Conservation (phyloP, 2,888 invertebrate species). For the Drosophila affinis region DNA sequence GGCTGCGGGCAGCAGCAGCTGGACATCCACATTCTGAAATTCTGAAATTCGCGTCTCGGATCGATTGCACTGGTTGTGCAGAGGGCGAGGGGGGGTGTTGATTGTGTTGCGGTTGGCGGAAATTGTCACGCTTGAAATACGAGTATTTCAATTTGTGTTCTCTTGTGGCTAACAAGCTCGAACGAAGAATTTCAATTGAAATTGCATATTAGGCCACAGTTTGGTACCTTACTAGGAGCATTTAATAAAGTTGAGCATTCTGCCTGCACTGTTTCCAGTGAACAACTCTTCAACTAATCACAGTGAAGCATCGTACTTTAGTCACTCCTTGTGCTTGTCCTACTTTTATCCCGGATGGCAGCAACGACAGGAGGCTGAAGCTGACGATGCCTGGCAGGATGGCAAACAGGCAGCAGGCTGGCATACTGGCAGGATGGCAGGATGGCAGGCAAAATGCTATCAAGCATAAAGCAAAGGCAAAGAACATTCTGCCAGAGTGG, state of each 20-base stretch:
- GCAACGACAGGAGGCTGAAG: slow-evolving; percentile 28
- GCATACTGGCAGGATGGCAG: slow-evolving; percentile 4
- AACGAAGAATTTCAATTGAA: slow-evolving; percentile 1
- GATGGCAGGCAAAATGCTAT: slow-evolving; percentile 47
- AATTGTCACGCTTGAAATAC: slow-evolving; percentile 9
- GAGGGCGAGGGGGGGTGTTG: neutral
- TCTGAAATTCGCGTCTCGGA: slow-evolving; percentile 51
- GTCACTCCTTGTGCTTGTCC: slow-evolving; percentile 21
- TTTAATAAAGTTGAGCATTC: neutral
- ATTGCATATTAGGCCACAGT: no score
- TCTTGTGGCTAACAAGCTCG: neutral
- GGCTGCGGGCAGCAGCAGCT: slow-evolving; percentile 26
- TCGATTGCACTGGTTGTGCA: slow-evolving; percentile 12
- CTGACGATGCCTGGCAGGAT: slow-evolving; percentile 35
- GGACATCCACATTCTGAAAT: slow-evolving; percentile 45
- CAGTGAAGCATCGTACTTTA: slow-evolving; percentile 42
- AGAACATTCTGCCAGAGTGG: slow-evolving; percentile 32
- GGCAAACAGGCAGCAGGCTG: slow-evolving; percentile 25
- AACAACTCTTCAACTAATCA: slow-evolving; percentile 48
- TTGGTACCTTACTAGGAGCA: neutral
- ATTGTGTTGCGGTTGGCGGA: neutral
- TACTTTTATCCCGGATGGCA: slow-evolving; percentile 17
- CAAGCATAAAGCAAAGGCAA: slow-evolving; percentile 55
- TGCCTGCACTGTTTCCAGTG: neutral
- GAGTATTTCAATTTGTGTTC: slow-evolving; percentile 9